Evolutionary conservation across 2,888 invertebrate genomes (phyloP), one percentile per base, ranked within the genome.

Genomic region (Andrena praecox): DNA sequence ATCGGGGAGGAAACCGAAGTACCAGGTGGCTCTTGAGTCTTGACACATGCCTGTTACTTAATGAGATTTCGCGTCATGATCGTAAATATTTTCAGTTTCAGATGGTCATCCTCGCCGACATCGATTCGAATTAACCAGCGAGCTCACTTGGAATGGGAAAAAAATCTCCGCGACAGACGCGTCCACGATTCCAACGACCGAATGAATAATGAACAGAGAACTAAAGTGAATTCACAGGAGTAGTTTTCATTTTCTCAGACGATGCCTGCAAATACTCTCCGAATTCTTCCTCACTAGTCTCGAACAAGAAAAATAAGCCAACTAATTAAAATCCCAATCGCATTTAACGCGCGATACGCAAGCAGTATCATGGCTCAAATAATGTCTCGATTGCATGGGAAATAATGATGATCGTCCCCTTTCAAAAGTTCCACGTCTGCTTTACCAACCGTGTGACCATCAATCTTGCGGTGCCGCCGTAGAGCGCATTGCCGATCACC

Each of bases 11-110:
- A 71, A 70, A 84, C 16, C 54, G 59, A 74, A 68, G 66, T 74
- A 77, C 71, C 29, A 48, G 54, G 42, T 4, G 12, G 20, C 42
- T 31, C 12, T 42, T 42, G 12, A 42, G 42, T 42, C 35, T 56
- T 20, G 62, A 60, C 59, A 71, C 75, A 71, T 64, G 73, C n/a
- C 29, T 62, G 60, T 84, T 78, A 80, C 76, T 64, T 73, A 86
- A 80, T 75, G 24, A 66, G 48, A 77, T 62, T 64, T 75, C 69
- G 56, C 63, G 64, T 86, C 64, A 66, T 86, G 81, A 75, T 52
- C 63, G 48, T 76, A 86, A 84, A 85, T 80, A 84, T 73, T 77
- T 68, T 67, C 59, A 67, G 63, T 73, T 56, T 29, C 72, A 33
- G 62, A 42, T 35, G 54, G 54, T 79, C 66, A 85, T 82, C 35